phyloP scores from a whole-genome alignment of 2,797 vertebrate genomes.

The Sebastes trivittatus region DNA sequence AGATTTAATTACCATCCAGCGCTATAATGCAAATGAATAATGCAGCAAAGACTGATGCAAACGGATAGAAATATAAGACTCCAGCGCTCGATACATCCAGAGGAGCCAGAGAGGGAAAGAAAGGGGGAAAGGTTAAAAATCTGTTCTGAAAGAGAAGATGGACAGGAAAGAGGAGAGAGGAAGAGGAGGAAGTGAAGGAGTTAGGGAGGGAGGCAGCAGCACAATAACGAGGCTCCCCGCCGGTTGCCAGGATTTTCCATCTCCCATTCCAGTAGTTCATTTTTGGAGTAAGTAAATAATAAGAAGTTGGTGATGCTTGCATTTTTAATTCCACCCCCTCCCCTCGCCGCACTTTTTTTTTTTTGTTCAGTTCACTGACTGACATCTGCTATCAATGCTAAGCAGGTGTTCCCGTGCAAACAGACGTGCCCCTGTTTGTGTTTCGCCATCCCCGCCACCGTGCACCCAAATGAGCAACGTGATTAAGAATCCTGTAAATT shows the following conservation, averaged over 20 bases:
- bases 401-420: conserved; percentile 99
- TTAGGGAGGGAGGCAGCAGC: conserved; percentile 30
- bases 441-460: conserved; percentile 90
- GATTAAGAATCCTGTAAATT: conserved; percentile 99
- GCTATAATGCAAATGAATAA: conserved; percentile 86
- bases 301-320: conserved; percentile 87
- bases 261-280: conserved; percentile 81
- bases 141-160: conserved; percentile 35
- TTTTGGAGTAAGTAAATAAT: conserved; percentile 84
- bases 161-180: conserved; percentile 26
- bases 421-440: conserved; percentile 96
- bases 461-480: conserved; percentile 95
- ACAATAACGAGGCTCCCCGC: conserved; percentile 73
- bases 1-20: conserved; percentile 83
- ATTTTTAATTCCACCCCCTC: conserved; percentile 83
- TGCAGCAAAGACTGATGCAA: conserved; percentile 84
- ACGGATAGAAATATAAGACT: conserved; percentile 80
- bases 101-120: not conserved
- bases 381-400: conserved; percentile 99
- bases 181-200: conserved; percentile 15
- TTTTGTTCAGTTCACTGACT: conserved; percentile 93
- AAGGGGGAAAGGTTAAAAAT: conserved; percentile 41
- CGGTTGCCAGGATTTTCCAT: conserved; percentile 70
- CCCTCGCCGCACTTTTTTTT: conserved; percentile 50
- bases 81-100: conserved; percentile 15